Percentiles rank a stretch among this genome's conserved stretches.
phyloP scores from a whole-genome alignment of 2,113 vertebrate genomes.

The Sapajus apella region DNA sequence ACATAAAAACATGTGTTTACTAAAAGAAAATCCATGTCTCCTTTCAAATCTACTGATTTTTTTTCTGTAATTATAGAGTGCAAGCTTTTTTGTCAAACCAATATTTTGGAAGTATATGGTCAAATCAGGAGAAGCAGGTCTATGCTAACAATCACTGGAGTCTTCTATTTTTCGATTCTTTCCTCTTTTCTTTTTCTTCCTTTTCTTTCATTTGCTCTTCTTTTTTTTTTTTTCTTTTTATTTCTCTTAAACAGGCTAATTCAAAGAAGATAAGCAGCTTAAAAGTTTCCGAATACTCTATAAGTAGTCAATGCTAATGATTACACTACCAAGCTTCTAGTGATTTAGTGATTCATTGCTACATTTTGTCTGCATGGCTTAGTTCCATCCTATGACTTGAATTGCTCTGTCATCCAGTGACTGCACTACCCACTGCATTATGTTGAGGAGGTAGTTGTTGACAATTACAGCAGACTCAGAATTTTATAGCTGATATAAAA shows the following conservation, averaged over 20 bases:
- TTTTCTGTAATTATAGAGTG: not conserved
- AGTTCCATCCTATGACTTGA: not conserved
- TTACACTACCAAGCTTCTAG: not conserved
- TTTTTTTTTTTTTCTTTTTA: not conserved
- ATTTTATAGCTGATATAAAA: not conserved
- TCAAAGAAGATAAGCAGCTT: not conserved
- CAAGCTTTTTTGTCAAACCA: not conserved
- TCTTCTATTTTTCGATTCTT: not conserved
- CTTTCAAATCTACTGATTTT: not conserved
- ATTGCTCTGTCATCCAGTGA: not conserved
- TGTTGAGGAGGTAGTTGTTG: not conserved
- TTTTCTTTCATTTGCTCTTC: no score
- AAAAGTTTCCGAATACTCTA: not conserved
- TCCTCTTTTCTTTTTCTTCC: not conserved
- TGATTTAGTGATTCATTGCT: no score
- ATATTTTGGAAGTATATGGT: not conserved
- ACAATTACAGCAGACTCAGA: not conserved
- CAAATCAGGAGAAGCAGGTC: not conserved
- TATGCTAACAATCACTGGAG: not conserved
- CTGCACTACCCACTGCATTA: not conserved
- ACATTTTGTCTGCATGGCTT: rapidly evolving
- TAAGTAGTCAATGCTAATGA: not conserved
- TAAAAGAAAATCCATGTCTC: not conserved
- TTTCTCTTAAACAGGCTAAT: not conserved
- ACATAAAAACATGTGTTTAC: not conserved